phyloP scores from a whole-genome alignment of 2,888 invertebrate genomes.

The Pasiphila rectangulata region DNA sequence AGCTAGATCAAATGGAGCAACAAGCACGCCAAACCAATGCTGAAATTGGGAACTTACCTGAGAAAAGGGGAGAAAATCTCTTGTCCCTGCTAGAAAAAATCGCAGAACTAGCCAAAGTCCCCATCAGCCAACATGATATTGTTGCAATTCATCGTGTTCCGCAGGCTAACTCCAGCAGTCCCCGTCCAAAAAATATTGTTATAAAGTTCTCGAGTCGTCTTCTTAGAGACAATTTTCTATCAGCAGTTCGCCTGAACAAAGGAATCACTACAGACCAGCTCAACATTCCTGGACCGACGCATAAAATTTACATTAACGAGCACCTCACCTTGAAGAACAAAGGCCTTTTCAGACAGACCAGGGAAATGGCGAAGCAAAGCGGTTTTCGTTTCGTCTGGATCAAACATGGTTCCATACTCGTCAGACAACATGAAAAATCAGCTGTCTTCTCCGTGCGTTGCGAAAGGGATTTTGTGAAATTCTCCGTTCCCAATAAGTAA shows the following conservation, averaged over 20 bases:
- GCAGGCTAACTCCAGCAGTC: background rate
- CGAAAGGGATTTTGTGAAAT: background rate
- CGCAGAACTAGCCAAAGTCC: background rate
- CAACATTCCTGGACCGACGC: background rate
- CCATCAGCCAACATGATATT: background rate
- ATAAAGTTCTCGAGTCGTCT: constrained; percentile 2
- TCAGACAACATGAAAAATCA: background rate
- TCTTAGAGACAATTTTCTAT: background rate
- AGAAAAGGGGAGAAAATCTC: background rate
- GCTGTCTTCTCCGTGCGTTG: background rate
- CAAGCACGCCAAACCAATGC: background rate
- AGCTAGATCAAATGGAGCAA: background rate
- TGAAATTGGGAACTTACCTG: background rate
- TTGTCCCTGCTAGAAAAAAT: background rate
- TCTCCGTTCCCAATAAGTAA: background rate
- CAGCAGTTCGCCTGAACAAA: background rate
- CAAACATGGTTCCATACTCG: background rate
- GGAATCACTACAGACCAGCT: background rate
- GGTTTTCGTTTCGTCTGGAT: constrained; percentile 1
- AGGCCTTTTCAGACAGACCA: background rate
- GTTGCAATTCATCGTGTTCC: background rate
- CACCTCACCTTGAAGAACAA: constrained; percentile 5
- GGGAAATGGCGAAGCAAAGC: background rate
- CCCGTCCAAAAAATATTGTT: background rate
- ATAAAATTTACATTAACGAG: background rate